phyloP scores from a whole-genome alignment of 2,888 invertebrate species.

The Dolichopus griseipennis region DNA sequence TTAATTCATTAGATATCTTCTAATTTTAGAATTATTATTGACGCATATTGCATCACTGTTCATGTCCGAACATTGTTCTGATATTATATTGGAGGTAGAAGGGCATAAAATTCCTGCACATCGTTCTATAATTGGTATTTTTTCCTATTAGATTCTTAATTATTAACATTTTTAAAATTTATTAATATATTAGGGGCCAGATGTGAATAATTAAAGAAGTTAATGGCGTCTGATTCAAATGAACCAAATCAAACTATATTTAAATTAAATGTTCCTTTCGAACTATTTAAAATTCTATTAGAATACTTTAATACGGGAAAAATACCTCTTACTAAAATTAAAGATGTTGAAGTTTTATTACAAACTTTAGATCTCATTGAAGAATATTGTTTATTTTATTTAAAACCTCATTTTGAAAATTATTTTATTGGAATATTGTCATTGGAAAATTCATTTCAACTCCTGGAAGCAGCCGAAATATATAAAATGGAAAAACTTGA shows the following conservation, averaged over 20 bases:
- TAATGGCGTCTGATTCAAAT: constrained; percentile 68
- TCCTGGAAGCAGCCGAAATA: constrained; percentile 78
- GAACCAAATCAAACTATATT: constrained; percentile 73
- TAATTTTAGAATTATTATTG: no score
- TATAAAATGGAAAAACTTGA: constrained; percentile 58
- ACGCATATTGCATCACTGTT: no score
- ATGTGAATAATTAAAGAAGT: constrained; percentile 89
- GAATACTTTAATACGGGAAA: constrained; percentile 93
- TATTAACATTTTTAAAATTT: no score
- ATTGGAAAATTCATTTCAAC: constrained; percentile 84
- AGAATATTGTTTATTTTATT: constrained; percentile 92
- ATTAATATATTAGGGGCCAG: constrained; percentile 79
- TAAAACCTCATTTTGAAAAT: constrained; percentile 82
- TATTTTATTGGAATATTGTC: constrained; percentile 83
- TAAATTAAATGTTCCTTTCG: constrained; percentile 70
- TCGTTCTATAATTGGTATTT: constrained; percentile 50
- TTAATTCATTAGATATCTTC: no score
- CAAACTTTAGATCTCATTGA: constrained; percentile 81
- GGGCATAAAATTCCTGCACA: constrained; percentile 46
- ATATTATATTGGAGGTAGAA: constrained; percentile 42
- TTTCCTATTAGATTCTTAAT: no score
- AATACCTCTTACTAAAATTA: constrained; percentile 49
- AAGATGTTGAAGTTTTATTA: constrained; percentile 58
- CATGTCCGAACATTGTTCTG: no score
- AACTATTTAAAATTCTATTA: constrained; percentile 77